Evolutionary conservation across 2,113 vertebrate genomes (phyloP).

Genomic region (Amia ocellicauda): DNA sequence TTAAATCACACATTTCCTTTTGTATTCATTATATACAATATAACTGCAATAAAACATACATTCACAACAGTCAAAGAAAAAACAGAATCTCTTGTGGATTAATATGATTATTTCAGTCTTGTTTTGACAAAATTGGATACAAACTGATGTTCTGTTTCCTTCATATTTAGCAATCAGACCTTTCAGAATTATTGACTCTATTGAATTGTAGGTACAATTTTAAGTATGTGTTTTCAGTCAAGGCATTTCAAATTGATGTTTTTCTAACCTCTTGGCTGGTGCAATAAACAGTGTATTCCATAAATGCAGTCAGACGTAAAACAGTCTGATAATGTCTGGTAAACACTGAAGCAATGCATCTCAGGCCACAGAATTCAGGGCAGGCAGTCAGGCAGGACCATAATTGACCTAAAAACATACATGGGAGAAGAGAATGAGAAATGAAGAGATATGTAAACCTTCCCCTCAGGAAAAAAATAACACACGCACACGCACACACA

Average conservation of each 20-base stretch:
- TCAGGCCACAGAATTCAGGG: background rate
- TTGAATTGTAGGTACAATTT: too few species aligned
- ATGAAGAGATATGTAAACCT: background rate
- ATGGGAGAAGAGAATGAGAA: background rate
- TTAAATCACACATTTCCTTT: too few species aligned
- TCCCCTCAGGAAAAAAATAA: background rate
- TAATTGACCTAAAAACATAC: slow-evolving; percentile 16
- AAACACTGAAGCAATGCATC: background rate
- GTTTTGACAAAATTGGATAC: too few species aligned
- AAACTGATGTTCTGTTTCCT: too few species aligned
- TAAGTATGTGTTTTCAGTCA: too few species aligned
- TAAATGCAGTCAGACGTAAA: slow-evolving; percentile 7
- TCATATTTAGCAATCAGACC: too few species aligned
- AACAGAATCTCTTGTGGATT: too few species aligned
- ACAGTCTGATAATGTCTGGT: slow-evolving; percentile 7
- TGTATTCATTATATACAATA: too few species aligned
- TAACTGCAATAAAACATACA: too few species aligned
- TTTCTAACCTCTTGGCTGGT: background rate
- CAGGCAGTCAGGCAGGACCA: slow-evolving; percentile 14
- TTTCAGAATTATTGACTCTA: too few species aligned
- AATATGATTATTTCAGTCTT: too few species aligned
- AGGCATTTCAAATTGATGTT: background rate
- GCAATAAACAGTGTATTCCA: slow-evolving; percentile 6
- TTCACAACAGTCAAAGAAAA: too few species aligned
- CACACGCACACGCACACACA: background rate